Conservation (phyloP, 2,797 vertebrate species). For the Otolemur crassicaudatus region DNA sequence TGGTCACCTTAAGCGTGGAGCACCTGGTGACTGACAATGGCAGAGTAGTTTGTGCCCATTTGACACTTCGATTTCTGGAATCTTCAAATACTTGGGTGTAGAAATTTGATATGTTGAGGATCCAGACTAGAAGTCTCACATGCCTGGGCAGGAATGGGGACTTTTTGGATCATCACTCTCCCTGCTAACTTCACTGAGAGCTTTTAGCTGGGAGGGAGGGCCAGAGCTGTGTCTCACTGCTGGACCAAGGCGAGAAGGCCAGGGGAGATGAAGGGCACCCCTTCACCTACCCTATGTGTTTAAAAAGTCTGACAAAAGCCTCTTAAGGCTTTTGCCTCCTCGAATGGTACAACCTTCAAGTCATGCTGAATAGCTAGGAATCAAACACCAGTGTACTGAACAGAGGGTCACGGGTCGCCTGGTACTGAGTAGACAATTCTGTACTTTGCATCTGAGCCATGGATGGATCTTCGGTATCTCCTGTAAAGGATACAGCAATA, state of each 20-base stretch:
- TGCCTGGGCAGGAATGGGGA: neutral
- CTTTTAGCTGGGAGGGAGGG: neutral
- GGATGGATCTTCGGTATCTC: neutral
- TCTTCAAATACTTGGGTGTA: neutral
- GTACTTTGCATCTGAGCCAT: neutral
- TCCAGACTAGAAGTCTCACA: too few species aligned
- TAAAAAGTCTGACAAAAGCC: neutral
- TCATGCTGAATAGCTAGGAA: neutral
- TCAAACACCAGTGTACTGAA: neutral
- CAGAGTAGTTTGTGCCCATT: neutral
- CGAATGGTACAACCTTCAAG: neutral
- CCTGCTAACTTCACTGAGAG: neutral
- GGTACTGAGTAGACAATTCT: neutral
- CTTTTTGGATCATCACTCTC: neutral
- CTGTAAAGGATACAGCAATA: neutral
- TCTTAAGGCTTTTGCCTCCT: neutral
- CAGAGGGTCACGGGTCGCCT: neutral
- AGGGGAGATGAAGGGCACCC: neutral
- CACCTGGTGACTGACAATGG: too few species aligned
- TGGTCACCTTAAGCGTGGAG: too few species aligned
- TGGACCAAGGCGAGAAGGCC: neutral
- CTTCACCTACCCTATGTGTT: neutral
- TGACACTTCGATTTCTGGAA: fast-evolving
- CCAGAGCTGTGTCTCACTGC: neutral
- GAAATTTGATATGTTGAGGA: neutral